phyloP scores from a whole-genome alignment of 2,888 invertebrate genomes.

The Clitarchus hookeri region DNA sequence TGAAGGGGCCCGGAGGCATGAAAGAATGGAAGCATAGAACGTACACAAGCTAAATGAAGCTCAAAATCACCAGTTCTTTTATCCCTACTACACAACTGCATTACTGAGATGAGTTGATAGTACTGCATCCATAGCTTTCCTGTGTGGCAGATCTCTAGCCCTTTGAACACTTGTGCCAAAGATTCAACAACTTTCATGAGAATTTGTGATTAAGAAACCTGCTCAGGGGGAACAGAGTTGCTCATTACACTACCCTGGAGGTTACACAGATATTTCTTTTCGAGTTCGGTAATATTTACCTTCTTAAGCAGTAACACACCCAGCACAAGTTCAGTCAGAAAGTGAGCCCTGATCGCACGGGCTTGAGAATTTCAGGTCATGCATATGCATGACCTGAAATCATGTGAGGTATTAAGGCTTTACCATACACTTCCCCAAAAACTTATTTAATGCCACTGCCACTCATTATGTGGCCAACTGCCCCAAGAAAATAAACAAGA shows the following conservation, averaged over 20 bases:
- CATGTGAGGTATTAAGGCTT: too few relatives aligned
- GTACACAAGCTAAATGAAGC: not conserved
- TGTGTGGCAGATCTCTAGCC: not conserved
- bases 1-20: not conserved
- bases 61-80: not conserved
- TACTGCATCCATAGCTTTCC: not conserved
- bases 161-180: not conserved
- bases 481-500: slow-evolving; percentile 32
- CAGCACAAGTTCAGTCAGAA: not conserved
- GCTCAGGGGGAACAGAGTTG: not conserved
- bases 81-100: not conserved
- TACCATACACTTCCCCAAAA: slow-evolving; percentile 22
- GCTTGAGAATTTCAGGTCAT: too few relatives aligned
- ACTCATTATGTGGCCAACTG: slow-evolving; percentile 12
- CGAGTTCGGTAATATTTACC: not conserved
- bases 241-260: not conserved
- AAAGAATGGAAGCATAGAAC: not conserved
- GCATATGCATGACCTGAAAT: too few relatives aligned
- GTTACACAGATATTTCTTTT: not conserved
- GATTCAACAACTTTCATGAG: not conserved
- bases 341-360: slow-evolving; percentile 16
- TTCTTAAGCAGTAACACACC: not conserved
- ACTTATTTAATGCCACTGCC: slow-evolving; percentile 28
- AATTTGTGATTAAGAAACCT: not conserved
- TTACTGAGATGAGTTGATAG: not conserved